A percentile compares a stretch with the other conserved stretches of the same genome.
These are phyloP conservation scores for Falco punctatus DNA, from an alignment of 2,113 vertebrate species.

Conservation along the genomic window DNA sequence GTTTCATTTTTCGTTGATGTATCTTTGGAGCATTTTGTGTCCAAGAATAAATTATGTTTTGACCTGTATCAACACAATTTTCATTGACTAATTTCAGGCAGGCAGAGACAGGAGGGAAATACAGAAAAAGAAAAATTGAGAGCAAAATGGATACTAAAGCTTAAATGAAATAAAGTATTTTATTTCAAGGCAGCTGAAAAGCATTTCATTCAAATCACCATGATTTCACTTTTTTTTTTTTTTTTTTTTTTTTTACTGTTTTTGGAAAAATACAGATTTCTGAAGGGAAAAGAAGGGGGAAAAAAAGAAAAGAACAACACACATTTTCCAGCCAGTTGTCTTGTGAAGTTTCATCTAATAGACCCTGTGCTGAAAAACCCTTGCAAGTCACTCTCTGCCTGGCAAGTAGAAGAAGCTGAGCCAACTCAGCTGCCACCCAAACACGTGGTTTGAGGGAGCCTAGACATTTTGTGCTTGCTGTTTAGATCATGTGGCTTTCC, in stretches of 20 bases:
- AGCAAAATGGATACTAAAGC: not conserved
- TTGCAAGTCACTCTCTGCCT: not conserved
- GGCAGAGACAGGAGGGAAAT: not conserved
- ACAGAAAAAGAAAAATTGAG: not conserved
- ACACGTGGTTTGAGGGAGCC: not conserved
- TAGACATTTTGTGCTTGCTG: not conserved
- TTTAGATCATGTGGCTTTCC: not conserved
- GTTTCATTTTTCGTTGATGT: not conserved
- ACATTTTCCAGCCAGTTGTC: not conserved
- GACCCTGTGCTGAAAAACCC: not conserved
- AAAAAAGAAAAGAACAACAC: not conserved
- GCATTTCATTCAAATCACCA: not conserved
- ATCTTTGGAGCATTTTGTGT: not conserved
- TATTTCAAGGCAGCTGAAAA: not conserved
- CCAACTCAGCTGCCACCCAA: not conserved
- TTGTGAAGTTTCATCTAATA: not conserved
- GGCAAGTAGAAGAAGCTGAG: not conserved
- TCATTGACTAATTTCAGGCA: slow-evolving; percentile 10
- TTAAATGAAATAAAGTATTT: not conserved
- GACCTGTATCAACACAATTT: not conserved
- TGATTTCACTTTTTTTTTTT: not conserved
- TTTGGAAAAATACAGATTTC: not conserved
- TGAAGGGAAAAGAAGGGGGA: not conserved
- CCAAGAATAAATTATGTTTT: slow-evolving; percentile 20
- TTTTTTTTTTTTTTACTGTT: not conserved